These are phyloP conservation scores for Oxytorus armatus DNA, from an alignment of 2,888 invertebrate genomes.

Conservation along the genomic window DNA sequence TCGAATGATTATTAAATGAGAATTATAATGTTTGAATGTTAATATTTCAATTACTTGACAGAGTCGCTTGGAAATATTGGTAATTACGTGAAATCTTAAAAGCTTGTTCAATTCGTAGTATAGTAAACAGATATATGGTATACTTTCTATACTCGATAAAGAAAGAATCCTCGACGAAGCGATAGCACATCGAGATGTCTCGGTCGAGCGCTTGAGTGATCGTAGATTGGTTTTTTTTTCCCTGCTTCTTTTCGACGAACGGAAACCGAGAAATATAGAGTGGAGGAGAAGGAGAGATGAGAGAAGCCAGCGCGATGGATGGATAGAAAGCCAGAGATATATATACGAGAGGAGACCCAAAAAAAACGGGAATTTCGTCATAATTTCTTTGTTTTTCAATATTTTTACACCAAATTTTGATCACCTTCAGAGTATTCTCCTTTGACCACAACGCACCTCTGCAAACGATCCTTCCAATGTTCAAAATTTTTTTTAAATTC, in stretches of 20 bases:
- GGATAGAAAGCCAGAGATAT: constrained; percentile 51
- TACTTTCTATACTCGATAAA: constrained; percentile 43
- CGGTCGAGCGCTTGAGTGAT: constrained; percentile 67
- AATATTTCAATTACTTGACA: neutral
- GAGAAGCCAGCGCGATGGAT: constrained; percentile 76
- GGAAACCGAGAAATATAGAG: constrained; percentile 45
- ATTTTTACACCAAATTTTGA: too few species aligned
- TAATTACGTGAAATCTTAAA: neutral
- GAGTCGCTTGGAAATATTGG: neutral
- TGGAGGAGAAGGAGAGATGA: constrained; percentile 66
- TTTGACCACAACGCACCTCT: too few species aligned
- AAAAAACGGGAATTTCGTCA: too few species aligned
- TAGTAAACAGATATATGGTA: neutral
- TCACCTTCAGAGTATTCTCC: too few species aligned
- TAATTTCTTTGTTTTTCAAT: too few species aligned
- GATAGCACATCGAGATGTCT: constrained; percentile 67
- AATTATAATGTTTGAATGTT: neutral
- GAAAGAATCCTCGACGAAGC: constrained; percentile 59
- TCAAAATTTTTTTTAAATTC: too few species aligned
- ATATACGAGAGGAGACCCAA: too few species aligned
- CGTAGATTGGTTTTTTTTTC: constrained; percentile 65
- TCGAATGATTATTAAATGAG: constrained; percentile 7
- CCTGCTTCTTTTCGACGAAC: constrained; percentile 53
- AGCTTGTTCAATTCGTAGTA: too few species aligned
- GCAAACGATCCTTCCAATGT: too few species aligned